phyloP scores from a whole-genome alignment of 92 coral and sea anemone genomes.

The Pocillopora meandrina region DNA sequence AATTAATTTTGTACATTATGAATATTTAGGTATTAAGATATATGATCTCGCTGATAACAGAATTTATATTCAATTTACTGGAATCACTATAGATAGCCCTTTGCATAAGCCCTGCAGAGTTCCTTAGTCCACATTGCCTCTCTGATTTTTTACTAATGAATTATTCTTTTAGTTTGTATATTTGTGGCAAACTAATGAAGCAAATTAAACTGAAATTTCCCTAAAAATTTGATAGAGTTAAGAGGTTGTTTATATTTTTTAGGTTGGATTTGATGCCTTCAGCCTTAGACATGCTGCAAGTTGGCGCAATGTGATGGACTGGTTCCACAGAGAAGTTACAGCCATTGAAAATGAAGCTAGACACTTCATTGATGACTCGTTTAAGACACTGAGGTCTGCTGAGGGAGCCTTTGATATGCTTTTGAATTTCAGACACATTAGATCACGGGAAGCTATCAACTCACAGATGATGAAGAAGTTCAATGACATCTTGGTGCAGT shows the following conservation, averaged over 20 bases:
- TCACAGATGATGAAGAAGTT: slow-evolving; percentile 99
- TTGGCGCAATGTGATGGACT: slow-evolving; percentile 98
- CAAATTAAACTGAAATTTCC: too few relatives aligned
- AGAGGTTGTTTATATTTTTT: slow-evolving; percentile 1
- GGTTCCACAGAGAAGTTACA: slow-evolving; percentile 97
- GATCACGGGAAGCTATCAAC: slow-evolving; percentile 97
- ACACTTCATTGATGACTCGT: slow-evolving; percentile 96
- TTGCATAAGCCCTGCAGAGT: too few relatives aligned
- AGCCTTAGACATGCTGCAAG: slow-evolving; percentile 91
- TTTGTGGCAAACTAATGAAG: too few relatives aligned
- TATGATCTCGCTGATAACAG: too few relatives aligned
- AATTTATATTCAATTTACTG: too few relatives aligned
- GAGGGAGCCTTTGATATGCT: slow-evolving; percentile 99
- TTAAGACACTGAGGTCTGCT: slow-evolving; percentile 94
- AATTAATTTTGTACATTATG: too few relatives aligned
- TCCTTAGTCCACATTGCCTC: too few relatives aligned
- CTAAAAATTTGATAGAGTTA: too few relatives aligned
- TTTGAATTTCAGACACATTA: slow-evolving; percentile 93
- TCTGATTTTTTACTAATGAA: too few relatives aligned
- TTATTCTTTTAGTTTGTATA: too few relatives aligned
- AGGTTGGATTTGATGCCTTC: slow-evolving; percentile 98
- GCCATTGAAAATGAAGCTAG: slow-evolving; percentile 99
- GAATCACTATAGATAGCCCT: too few relatives aligned
- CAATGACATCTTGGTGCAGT: slow-evolving; percentile 93
- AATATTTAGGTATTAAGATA: too few relatives aligned